Evolutionary conservation across 2,888 invertebrate species (phyloP).

Genomic region (Deilephila porcellus): DNA sequence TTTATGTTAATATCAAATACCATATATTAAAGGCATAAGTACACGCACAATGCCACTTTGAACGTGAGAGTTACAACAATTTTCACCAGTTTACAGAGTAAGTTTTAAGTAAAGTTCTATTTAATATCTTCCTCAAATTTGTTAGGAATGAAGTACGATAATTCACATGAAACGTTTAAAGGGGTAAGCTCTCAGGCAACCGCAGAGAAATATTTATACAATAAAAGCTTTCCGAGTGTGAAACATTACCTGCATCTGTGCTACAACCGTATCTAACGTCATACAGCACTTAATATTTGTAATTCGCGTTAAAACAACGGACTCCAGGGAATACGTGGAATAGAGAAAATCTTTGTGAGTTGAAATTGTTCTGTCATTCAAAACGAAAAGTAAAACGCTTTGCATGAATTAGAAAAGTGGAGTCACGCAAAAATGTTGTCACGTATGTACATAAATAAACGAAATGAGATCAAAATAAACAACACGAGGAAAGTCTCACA

Average conservation of each 20-base stretch:
- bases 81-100: background rate
- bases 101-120: background rate
- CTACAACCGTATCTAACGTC: slow-evolving; percentile 51
- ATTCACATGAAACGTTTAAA: slow-evolving; percentile 31
- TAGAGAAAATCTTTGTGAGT: background rate
- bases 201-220: slow-evolving; percentile 52
- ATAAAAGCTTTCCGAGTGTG: slow-evolving; percentile 51
- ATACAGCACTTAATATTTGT: slow-evolving; percentile 51
- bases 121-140: slow-evolving; percentile 36
- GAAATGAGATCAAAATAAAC: background rate
- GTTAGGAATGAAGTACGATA: slow-evolving; percentile 35
- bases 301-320: slow-evolving; percentile 34
- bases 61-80: background rate
- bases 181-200: slow-evolving; percentile 4
- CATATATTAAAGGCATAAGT: too few relatives aligned
- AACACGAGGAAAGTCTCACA: background rate
- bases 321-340: slow-evolving; percentile 30
- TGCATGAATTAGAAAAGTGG: background rate
- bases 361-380: slow-evolving; percentile 7
- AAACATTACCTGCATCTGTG: slow-evolving; percentile 52
- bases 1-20: slow-evolving; percentile 22
- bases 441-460: slow-evolving; percentile 1
- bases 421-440: slow-evolving; percentile 17
- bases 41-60: background rate
- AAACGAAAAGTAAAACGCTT: slow-evolving; percentile 34